Percentiles rank a stretch among this genome's conserved stretches.
Evolutionary conservation across 2,113 vertebrate species (phyloP).

Genomic region (Labrus mixtus): DNA sequence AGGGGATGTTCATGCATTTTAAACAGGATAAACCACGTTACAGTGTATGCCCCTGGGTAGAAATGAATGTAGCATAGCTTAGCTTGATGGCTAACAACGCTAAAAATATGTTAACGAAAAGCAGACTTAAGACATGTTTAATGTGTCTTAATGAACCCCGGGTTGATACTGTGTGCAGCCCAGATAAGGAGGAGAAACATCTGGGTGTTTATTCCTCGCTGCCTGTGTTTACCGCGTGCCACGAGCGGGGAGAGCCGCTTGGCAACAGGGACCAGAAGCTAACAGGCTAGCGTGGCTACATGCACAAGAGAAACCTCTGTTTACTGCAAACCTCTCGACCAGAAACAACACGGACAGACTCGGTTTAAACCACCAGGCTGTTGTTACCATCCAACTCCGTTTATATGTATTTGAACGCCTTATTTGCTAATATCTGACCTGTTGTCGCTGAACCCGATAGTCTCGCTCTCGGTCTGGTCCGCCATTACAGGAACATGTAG

Average conservation of each 20-base stretch:
- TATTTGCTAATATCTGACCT: conserved; percentile 73
- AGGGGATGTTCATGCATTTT: conserved; percentile 16
- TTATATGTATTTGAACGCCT: not conserved
- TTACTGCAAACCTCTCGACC: not conserved
- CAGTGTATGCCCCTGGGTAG: not conserved
- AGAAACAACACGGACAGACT: not conserved
- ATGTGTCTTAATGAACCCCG: not conserved
- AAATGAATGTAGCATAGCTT: conserved; percentile 14
- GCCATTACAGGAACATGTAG: conserved; percentile 84
- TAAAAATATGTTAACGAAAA: not conserved
- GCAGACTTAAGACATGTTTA: not conserved
- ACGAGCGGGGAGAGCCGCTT: conserved; percentile 34
- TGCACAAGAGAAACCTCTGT: conserved; percentile 2
- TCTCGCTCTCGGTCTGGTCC: conserved; percentile 84
- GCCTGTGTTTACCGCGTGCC: conserved; percentile 67
- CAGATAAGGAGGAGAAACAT: not conserved
- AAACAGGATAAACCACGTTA: conserved; percentile 3
- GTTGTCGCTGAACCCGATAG: conserved; percentile 81
- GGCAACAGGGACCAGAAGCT: conserved; percentile 61
- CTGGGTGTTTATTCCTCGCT: conserved; percentile 12
- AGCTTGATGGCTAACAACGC: not conserved
- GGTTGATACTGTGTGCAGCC: accelerated
- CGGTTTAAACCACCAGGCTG: too few species aligned
- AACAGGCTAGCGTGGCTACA: conserved; percentile 63
- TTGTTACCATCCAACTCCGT: too few species aligned